These are phyloP conservation scores for Gambusia holbrooki DNA, from an alignment of 2,113 vertebrate genomes.

Conservation along the genomic window DNA sequence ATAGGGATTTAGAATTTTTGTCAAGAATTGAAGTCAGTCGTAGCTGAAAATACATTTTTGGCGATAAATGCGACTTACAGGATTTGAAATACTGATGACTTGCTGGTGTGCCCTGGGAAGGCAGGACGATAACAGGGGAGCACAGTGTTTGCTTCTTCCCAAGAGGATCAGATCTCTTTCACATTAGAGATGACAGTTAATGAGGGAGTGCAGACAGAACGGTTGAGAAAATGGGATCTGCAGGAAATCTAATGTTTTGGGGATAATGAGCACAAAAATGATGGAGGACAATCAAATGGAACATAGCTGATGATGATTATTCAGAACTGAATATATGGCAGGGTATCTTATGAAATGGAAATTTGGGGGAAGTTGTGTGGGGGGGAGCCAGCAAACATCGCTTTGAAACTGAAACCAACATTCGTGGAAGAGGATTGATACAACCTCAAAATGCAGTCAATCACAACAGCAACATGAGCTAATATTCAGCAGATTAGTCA, in stretches of 20 bases:
- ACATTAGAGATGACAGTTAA: constrained; percentile 51
- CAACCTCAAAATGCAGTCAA: not conserved
- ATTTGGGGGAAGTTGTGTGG: not conserved
- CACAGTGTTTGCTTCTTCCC: constrained; percentile 47
- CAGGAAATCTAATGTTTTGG: constrained; percentile 1
- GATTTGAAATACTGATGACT: not conserved
- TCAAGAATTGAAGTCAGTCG: too few relatives aligned
- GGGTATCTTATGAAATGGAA: not conserved
- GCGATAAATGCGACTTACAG: not conserved
- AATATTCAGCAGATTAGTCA: not conserved
- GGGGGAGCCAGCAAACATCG: not conserved
- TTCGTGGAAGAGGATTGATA: not conserved
- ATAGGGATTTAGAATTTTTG: too few relatives aligned
- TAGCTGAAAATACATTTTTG: too few relatives aligned
- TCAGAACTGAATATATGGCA: constrained; percentile 8
- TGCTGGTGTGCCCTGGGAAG: constrained; percentile 7
- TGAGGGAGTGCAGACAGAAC: constrained; percentile 47
- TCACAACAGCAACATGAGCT: not conserved
- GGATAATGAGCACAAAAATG: constrained; percentile 7
- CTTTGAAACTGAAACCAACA: not conserved
- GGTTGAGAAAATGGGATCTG: constrained; percentile 34
- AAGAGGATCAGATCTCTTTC: constrained; percentile 70
- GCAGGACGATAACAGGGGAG: constrained; percentile 18
- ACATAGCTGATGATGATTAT: not conserved
- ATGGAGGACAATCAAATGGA: constrained; percentile 9